These are phyloP conservation scores for Arrhamphus sclerolepis DNA, from an alignment of 2,797 vertebrate genomes.

Conservation along the genomic window DNA sequence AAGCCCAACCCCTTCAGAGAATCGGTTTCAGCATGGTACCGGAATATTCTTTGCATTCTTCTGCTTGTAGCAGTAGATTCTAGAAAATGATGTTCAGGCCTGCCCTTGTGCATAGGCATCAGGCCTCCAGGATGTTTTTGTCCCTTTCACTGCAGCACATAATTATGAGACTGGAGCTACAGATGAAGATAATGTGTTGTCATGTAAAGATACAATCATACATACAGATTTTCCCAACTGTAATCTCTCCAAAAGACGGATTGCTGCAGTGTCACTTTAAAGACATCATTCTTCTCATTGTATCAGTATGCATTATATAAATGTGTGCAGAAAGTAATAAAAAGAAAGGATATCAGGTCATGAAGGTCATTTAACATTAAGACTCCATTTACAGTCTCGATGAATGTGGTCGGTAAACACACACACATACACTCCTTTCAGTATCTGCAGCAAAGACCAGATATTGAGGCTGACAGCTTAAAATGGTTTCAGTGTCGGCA, in stretches of 20 bases:
- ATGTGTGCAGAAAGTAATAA: conserved; percentile 5
- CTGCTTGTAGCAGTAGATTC: too few species aligned
- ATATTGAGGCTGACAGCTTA: conserved; percentile 67
- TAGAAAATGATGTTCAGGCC: too few species aligned
- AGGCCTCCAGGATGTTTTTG: too few species aligned
- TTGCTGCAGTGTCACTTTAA: too few species aligned
- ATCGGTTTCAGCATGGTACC: too few species aligned
- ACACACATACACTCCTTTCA: conserved; percentile 25
- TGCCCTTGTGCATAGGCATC: too few species aligned
- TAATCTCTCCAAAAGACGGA: too few species aligned
- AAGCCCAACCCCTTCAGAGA: too few species aligned
- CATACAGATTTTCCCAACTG: neutral
- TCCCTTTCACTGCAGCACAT: too few species aligned
- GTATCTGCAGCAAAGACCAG: conserved; percentile 30
- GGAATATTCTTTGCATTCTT: too few species aligned
- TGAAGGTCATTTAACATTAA: conserved; percentile 53
- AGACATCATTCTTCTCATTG: conserved; percentile 1
- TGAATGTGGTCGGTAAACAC: conserved; percentile 36
- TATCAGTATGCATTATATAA: conserved; percentile 22
- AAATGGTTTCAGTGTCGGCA: conserved; percentile 61
- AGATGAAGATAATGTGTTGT: neutral
- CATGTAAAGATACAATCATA: neutral
- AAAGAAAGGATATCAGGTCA: conserved; percentile 43
- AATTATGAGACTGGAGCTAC: neutral
- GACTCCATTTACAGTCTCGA: conserved; percentile 54